Percentiles rank a stretch among this genome's conserved stretches.
Conservation (phyloP, 2,888 invertebrate species). For the Labia minor region DNA sequence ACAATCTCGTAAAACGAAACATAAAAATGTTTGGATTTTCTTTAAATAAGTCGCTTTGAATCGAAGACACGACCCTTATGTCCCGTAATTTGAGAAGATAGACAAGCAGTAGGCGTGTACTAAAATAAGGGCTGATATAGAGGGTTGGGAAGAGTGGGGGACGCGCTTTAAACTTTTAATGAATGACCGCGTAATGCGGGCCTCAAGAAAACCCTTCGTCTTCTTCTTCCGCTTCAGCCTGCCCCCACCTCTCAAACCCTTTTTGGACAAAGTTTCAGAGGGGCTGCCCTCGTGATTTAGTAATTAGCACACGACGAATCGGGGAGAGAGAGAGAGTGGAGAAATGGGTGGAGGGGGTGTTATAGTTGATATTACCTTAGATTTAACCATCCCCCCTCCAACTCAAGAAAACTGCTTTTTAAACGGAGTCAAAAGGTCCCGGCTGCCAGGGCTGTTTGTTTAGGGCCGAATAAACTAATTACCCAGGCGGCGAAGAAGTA, state of each 20-base stretch:
- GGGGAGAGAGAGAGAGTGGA: background rate
- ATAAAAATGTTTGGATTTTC: no score
- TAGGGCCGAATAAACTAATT: conserved; percentile 2
- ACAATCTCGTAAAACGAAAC: no score
- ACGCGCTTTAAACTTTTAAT: background rate
- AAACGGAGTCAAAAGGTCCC: conserved; percentile 1
- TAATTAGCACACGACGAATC: background rate
- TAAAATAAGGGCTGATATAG: background rate
- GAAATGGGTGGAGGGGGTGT: background rate
- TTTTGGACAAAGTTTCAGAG: no score
- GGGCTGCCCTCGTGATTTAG: conserved; percentile 2
- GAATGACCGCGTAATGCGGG: conserved; percentile 13
- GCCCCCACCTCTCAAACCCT: background rate
- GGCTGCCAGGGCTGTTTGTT: background rate
- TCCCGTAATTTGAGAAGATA: background rate
- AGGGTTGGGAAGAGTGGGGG: background rate
- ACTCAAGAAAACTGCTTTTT: conserved; percentile 1
- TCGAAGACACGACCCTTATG: background rate
- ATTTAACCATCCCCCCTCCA: background rate
- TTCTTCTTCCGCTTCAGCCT: background rate
- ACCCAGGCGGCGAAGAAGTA: background rate
- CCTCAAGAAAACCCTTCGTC: conserved; percentile 1
- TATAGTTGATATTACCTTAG: conserved; percentile 13
- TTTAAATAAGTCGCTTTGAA: no score
- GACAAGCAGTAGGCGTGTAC: background rate